phyloP scores from a whole-genome alignment of 2,888 invertebrate genomes.

The Hoplodrina ambigua region DNA sequence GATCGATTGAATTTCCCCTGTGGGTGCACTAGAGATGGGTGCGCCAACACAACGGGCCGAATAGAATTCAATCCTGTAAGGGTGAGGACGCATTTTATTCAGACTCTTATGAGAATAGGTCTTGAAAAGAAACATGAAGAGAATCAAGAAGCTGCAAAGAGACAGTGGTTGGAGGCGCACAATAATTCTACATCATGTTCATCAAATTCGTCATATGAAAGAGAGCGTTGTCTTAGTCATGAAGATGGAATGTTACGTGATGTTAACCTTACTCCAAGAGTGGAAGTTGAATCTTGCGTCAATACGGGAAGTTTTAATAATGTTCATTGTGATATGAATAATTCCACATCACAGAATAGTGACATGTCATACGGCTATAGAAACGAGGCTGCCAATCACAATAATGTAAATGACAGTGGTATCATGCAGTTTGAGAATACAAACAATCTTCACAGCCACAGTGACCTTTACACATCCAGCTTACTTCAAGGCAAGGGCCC shows the following conservation, averaged over 20 bases:
- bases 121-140: conserved; percentile 95
- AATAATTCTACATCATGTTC: conserved; percentile 77
- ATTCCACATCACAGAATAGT: conserved; percentile 65
- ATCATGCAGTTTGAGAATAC: conserved; percentile 83
- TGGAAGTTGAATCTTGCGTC: conserved; percentile 92
- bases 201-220: conserved; percentile 81
- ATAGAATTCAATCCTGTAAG: conserved; percentile 99
- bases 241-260: conserved; percentile 88
- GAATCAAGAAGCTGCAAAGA: conserved; percentile 84
- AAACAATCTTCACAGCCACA: conserved; percentile 82
- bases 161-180: conserved; percentile 86
- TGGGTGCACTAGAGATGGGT: conserved; percentile 98
- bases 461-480: conserved; percentile 84
- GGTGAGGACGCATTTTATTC: conserved; percentile 98
- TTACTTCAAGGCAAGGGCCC: conserved; percentile 85
- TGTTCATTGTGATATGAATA: conserved; percentile 92
- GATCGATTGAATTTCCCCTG: conserved; percentile 99
- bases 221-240: conserved; percentile 79
- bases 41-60: conserved; percentile 97
- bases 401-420: conserved; percentile 77
- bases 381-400: conserved; percentile 87
- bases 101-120: conserved; percentile 98
- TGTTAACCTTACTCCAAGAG: conserved; percentile 88
- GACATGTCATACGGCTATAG: conserved; percentile 76
- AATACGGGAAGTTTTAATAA: conserved; percentile 92